Conservation (phyloP, 2,888 invertebrate species). For the Meghimatium bilineatum region DNA sequence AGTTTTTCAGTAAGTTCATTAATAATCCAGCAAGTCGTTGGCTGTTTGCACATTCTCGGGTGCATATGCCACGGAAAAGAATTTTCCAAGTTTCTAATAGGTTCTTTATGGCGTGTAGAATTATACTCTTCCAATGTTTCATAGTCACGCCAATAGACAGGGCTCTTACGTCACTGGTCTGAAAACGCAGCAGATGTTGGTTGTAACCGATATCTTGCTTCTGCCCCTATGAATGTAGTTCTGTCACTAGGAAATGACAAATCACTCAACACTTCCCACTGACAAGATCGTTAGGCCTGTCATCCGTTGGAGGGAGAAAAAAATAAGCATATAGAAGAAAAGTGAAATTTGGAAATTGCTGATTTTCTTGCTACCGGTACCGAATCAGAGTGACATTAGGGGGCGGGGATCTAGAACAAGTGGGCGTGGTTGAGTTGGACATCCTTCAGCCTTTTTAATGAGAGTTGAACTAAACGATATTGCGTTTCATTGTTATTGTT, state of each 20-base stretch:
- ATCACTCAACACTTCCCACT: constrained; percentile 42
- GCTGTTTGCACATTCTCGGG: too few species aligned
- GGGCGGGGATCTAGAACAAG: background rate
- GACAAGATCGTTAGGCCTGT: constrained; percentile 43
- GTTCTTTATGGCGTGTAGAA: too few species aligned
- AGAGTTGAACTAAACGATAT: background rate
- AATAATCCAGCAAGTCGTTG: too few species aligned
- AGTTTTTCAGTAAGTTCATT: too few species aligned
- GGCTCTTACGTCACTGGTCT: background rate
- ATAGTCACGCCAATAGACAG: too few species aligned
- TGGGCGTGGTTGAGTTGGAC: background rate
- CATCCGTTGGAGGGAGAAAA: constrained; percentile 17
- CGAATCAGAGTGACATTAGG: background rate
- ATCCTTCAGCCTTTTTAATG: background rate
- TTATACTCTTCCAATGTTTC: too few species aligned
- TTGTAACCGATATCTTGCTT: constrained; percentile 24
- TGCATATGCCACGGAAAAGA: too few species aligned
- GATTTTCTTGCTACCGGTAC: background rate
- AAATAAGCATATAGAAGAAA: too few species aligned
- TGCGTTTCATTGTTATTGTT: background rate
- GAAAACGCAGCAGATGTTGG: constrained; percentile 29
- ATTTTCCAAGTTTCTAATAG: too few species aligned
- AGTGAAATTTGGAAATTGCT: background rate
- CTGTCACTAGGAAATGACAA: constrained; percentile 42
- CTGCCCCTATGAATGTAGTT: constrained; percentile 38